These are phyloP conservation scores for Patagioenas fasciata DNA, from an alignment of 2,113 vertebrate species.

Conservation along the genomic window DNA sequence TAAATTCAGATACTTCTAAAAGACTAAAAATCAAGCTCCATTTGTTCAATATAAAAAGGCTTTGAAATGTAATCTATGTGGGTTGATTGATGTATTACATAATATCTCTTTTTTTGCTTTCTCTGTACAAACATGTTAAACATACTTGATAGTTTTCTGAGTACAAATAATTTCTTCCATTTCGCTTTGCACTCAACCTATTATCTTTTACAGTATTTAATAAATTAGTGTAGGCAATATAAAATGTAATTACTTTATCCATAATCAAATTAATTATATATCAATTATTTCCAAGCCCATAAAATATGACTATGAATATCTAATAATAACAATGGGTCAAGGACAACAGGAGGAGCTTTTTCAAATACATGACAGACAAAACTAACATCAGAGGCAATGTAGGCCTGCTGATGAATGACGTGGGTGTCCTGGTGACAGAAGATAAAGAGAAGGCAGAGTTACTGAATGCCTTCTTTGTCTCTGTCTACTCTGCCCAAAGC, in stretches of 20 bases:
- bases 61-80: slow-evolving; percentile 26
- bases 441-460: no score
- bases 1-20: slow-evolving; percentile 47
- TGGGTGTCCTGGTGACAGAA: no score
- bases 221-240: slow-evolving; percentile 64
- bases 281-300: slow-evolving; percentile 62
- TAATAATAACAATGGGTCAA: not conserved
- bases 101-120: not conserved
- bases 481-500: no score
- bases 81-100: slow-evolving; percentile 56
- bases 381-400: no score
- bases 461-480: no score
- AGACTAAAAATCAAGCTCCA: slow-evolving; percentile 56
- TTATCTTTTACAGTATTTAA: slow-evolving; percentile 56
- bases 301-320: slow-evolving; percentile 67
- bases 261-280: slow-evolving; percentile 72
- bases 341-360: no score
- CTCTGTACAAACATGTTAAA: slow-evolving; percentile 49
- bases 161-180: slow-evolving; percentile 48
- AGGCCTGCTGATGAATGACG: no score
- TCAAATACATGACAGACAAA: no score
- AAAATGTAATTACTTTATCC: slow-evolving; percentile 72
- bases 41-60: slow-evolving; percentile 57
- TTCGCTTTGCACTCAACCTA: slow-evolving; percentile 42
- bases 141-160: slow-evolving; percentile 16